Evolutionary conservation across 1,140 invertebrate genomes (phyloP).

Genomic region (Penaeus indicus): DNA sequence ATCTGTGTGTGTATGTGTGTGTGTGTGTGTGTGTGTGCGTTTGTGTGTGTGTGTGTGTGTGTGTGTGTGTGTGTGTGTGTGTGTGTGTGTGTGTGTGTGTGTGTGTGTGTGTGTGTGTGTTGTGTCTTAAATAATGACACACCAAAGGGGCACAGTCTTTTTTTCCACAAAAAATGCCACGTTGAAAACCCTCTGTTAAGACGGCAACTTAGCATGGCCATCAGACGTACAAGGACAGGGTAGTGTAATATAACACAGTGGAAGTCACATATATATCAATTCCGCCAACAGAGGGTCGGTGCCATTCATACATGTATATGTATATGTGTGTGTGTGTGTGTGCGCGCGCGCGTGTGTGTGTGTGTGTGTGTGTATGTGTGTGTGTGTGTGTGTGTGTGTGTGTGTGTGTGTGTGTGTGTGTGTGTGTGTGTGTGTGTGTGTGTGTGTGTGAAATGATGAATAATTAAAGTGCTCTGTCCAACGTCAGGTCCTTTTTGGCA

Average conservation of each 20-base stretch:
- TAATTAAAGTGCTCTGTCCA: too few species aligned
- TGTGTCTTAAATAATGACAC: background rate
- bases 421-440: too few species aligned
- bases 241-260: too few species aligned
- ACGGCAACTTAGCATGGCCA: too few species aligned
- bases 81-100: conserved; percentile 30
- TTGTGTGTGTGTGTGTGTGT: background rate
- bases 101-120: background rate
- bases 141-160: too few species aligned
- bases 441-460: too few species aligned
- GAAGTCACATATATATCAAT: too few species aligned
- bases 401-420: too few species aligned
- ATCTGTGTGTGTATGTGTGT: background rate
- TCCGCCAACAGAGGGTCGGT: too few species aligned
- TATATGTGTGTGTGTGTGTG: background rate
- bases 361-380: background rate
- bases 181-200: too few species aligned
- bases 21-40: background rate
- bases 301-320: background rate
- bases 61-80: background rate
- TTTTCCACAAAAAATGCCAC: background rate
- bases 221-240: too few species aligned
- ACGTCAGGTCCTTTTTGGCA: too few species aligned
- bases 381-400: background rate
- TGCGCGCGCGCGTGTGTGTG: background rate